Evolutionary conservation across 2,797 vertebrate genomes (phyloP), one percentile per base, ranked within the genome.

Genomic region (Streptopelia turtur): DNA sequence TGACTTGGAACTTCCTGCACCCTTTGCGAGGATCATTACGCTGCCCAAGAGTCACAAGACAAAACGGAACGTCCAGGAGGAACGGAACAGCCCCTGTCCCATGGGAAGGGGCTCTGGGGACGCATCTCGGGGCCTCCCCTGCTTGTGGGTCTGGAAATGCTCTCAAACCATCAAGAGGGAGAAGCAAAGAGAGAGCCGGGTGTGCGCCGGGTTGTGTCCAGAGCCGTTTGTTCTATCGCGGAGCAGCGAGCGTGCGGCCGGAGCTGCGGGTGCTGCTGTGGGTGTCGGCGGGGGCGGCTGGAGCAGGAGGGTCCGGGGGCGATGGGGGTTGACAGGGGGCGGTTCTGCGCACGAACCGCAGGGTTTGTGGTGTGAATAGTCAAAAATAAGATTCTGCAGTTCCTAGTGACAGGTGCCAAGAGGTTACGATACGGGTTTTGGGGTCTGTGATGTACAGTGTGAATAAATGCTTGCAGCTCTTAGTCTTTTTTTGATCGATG

Each of bases 401-500:
- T 95, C 66, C 63, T 61, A 74, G 70, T 14, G 95, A 89, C 88
- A 94, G 97, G 98, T 98, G 98, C 98, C 97, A 97, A 97, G 97
- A 95, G 97, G 96, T 95, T 94, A 64, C 7, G 94, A 97, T 98
- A 97, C 95, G 97, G 98, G 98, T 97, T 80, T 76, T 63, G 72
- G 97, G 97, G 96, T 96, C 96, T 95, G 87, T n/a, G 97, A 94
- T 98, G 98, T 98, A 98, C 96, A 98, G 97, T 98, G 98, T 98
- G 98, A 98, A 98, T 98, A 97, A 97, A 97, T 37, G 98, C 98
- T 98, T 98, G 98, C 97, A 92, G 97, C 98, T 98, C 96, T 97
- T 97, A 97, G 98, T 97, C 95, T 95, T 97, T 97, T 96, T 98
- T 97, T 91, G 97, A 98, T 98, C 93, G 87, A 97, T 83, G 97